phyloP scores from a whole-genome alignment of 2,888 invertebrate genomes.

The Thereva nobilitata region DNA sequence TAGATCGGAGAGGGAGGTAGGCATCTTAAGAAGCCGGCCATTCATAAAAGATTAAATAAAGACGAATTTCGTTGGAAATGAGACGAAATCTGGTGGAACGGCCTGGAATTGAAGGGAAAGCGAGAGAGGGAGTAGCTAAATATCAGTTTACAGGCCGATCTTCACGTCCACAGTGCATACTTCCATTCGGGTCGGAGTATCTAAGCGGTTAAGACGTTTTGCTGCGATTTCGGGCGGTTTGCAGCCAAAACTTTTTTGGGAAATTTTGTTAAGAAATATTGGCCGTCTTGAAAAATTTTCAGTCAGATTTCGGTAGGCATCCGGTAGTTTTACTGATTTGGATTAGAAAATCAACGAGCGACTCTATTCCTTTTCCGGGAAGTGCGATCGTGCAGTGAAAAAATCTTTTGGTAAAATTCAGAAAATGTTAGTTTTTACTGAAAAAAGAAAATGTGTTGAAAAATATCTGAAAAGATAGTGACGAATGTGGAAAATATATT shows the following conservation, averaged over 20 bases:
- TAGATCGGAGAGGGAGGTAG: slow-evolving; percentile 8
- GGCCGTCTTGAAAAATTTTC: background rate
- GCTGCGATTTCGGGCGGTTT: slow-evolving; percentile 18
- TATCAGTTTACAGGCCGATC: slow-evolving; percentile 6
- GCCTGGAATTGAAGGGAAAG: slow-evolving; percentile 1
- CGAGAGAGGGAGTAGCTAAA: slow-evolving; percentile 11
- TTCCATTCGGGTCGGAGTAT: slow-evolving; percentile 36
- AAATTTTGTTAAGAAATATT: slow-evolving; percentile 3
- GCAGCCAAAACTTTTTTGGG: slow-evolving; percentile 5
- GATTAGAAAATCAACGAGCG: no score
- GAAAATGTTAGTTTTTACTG: no score
- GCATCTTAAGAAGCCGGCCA: slow-evolving; percentile 24
- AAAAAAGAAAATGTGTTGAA: no score
- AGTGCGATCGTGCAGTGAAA: no score
- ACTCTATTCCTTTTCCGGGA: no score
- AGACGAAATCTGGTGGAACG: slow-evolving; percentile 4
- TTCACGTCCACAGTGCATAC: slow-evolving; percentile 13
- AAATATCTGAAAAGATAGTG: no score
- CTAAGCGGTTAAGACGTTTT: slow-evolving; percentile 22
- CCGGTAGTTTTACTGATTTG: no score
- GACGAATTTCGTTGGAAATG: slow-evolving; percentile 28
- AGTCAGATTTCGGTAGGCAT: no score
- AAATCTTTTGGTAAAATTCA: no score
- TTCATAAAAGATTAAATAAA: slow-evolving; percentile 33
- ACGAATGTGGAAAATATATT: no score